Percentiles rank a stretch among this genome's conserved stretches.
These are phyloP conservation scores for Aphelenchoides fujianensis DNA, from an alignment of 1,140 invertebrate genomes.

Conservation along the genomic window DNA sequence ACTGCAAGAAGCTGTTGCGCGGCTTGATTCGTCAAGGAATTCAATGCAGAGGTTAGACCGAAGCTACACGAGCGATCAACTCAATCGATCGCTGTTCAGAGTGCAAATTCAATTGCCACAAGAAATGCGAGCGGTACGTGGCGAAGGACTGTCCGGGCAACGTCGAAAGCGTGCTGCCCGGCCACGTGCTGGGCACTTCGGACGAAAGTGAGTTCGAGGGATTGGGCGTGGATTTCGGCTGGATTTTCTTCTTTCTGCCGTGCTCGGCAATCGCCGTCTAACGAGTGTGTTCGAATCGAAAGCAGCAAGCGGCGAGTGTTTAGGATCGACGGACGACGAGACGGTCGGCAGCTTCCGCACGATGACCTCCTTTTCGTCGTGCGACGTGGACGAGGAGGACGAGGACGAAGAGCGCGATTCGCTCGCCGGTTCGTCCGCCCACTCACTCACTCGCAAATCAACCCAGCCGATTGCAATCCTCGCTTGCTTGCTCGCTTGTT, in stretches of 20 bases:
- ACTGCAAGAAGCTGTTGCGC: slow-evolving; percentile 88
- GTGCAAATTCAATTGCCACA: slow-evolving; percentile 95
- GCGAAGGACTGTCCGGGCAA: slow-evolving; percentile 87
- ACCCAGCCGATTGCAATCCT: neutral
- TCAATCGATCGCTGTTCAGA: slow-evolving; percentile 67
- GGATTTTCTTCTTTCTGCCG: too few species aligned
- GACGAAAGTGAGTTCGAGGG: slow-evolving; percentile 50
- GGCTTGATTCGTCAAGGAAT: slow-evolving; percentile 93
- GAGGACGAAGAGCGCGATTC: slow-evolving; percentile 49
- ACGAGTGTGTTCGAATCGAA: too few species aligned
- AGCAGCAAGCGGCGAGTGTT: too few species aligned
- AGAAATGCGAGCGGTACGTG: slow-evolving; percentile 88
- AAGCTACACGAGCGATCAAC: slow-evolving; percentile 6
- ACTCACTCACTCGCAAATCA: neutral
- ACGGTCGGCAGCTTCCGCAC: neutral
- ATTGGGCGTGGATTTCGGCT: neutral
- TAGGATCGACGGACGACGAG: slow-evolving; percentile 5
- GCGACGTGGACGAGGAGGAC: slow-evolving; percentile 35
- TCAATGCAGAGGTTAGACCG: slow-evolving; percentile 76
- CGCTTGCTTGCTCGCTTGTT: neutral
- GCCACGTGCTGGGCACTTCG: slow-evolving; percentile 35
- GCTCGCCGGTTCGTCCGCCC: slow-evolving; percentile 23
- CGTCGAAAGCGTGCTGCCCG: slow-evolving; percentile 29
- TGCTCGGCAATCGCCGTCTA: too few species aligned
- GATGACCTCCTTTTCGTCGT: neutral